phyloP scores from a whole-genome alignment of 2,888 invertebrate genomes.

The Cordilura impudica region DNA sequence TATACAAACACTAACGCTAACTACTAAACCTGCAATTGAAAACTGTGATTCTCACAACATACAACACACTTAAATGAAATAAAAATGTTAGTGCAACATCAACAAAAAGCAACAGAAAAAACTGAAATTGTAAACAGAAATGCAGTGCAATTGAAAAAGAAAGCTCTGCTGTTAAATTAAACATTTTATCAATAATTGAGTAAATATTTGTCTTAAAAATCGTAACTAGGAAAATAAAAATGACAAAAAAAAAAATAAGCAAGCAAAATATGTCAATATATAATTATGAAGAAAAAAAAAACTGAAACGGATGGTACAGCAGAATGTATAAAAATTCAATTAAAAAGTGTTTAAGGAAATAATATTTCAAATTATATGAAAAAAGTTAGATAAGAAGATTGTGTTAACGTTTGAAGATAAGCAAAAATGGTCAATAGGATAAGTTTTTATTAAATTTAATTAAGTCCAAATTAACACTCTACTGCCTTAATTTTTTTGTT shows the following conservation, averaged over 20 bases:
- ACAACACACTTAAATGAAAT: neutral
- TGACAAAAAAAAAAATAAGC: conserved; percentile 4
- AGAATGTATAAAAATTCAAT: conserved; percentile 41
- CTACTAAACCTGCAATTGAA: conserved; percentile 27
- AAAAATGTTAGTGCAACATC: conserved; percentile 21
- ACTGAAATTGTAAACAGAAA: neutral
- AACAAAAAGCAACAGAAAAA: neutral
- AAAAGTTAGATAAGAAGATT: too few relatives aligned
- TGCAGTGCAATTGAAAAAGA: neutral
- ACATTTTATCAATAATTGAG: conserved; percentile 51
- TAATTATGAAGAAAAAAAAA: conserved; percentile 31
- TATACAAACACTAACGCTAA: neutral
- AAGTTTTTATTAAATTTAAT: too few relatives aligned
- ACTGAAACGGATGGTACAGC: conserved; percentile 15
- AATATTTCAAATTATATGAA: conserved; percentile 45
- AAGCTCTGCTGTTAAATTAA: conserved; percentile 13
- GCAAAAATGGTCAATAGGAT: too few relatives aligned
- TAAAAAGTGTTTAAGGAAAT: conserved; percentile 34
- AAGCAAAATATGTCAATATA: conserved; percentile 41
- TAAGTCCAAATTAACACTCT: too few relatives aligned
- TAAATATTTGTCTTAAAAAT: conserved; percentile 54
- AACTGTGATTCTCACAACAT: conserved; percentile 16
- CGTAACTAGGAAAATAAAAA: conserved; percentile 22
- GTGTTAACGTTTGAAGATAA: too few relatives aligned
- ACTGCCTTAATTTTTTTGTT: too few relatives aligned